These are phyloP conservation scores for Clarias laeviceps DNA, from an alignment of 2,797 vertebrate species.

Conservation along the genomic window DNA sequence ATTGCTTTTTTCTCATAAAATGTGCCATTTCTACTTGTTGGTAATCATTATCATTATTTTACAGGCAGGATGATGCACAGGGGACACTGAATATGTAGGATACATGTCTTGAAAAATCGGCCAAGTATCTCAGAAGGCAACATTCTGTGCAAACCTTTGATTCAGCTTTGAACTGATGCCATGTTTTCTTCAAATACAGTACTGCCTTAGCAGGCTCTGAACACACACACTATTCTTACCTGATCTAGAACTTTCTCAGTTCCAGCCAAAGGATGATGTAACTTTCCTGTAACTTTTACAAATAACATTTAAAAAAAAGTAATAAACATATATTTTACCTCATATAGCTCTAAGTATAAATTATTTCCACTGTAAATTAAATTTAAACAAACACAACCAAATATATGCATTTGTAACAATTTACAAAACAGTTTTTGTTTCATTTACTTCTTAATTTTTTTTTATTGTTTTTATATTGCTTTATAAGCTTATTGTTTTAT, in stretches of 20 bases:
- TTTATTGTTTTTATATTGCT: background rate
- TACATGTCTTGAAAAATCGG: background rate
- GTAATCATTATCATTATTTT: background rate
- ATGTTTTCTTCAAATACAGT: background rate
- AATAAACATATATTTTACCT: background rate
- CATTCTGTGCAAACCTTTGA: background rate
- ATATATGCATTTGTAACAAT: background rate
- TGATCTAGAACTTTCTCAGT: background rate
- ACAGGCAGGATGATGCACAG: background rate
- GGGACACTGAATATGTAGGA: background rate
- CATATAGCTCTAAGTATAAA: background rate
- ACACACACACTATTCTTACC: background rate
- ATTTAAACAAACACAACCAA: background rate
- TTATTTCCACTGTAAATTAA: background rate
- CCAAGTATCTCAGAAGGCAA: background rate
- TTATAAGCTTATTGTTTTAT: no score
- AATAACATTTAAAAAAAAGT: background rate
- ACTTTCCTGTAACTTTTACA: background rate
- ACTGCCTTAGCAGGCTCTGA: background rate
- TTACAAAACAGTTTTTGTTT: background rate
- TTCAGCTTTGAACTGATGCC: background rate
- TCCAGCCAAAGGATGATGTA: background rate
- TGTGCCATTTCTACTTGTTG: background rate
- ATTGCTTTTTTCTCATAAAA: no score
- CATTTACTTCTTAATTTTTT: background rate